Conservation (phyloP, 2,888 invertebrate genomes). For the Alitta virens region DNA sequence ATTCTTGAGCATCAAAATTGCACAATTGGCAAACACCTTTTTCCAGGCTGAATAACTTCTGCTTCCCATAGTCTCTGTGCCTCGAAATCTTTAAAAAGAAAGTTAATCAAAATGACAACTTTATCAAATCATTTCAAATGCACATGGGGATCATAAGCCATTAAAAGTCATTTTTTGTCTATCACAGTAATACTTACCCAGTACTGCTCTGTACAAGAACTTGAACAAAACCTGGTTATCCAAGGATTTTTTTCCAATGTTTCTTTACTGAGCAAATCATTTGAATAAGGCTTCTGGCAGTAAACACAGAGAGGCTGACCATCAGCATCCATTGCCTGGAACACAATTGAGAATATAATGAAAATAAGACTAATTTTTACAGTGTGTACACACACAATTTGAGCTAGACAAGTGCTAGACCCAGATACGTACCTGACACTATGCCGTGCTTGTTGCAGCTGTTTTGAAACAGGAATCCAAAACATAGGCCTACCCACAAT, state of each 20-base stretch:
- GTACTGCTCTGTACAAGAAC: conserved; percentile 41
- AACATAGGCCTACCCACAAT: no score
- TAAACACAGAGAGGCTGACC: conserved; percentile 47
- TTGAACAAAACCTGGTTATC: conserved; percentile 47
- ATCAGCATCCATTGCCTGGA: conserved; percentile 39
- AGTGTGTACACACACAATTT: no score
- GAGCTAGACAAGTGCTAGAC: no score
- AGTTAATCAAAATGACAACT: no score
- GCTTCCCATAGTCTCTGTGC: conserved; percentile 38
- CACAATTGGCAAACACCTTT: conserved; percentile 49
- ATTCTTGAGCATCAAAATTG: conserved; percentile 41
- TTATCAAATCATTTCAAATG: no score
- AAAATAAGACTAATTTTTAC: no score
- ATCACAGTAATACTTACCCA: conserved; percentile 37
- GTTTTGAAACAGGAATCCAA: no score
- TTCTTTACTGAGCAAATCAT: conserved; percentile 30
- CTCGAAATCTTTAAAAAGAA: conserved; percentile 35
- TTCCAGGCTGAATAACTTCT: conserved; percentile 42
- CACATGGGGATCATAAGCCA: no score
- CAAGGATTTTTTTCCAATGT: conserved; percentile 42
- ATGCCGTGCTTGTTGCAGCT: no score
- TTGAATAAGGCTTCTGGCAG: conserved; percentile 42
- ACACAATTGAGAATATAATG: no score
- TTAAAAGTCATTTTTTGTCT: no score
- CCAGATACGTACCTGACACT: no score